Evolutionary conservation across 2,888 invertebrate genomes (phyloP).

Genomic region (Thalpophila matura): DNA sequence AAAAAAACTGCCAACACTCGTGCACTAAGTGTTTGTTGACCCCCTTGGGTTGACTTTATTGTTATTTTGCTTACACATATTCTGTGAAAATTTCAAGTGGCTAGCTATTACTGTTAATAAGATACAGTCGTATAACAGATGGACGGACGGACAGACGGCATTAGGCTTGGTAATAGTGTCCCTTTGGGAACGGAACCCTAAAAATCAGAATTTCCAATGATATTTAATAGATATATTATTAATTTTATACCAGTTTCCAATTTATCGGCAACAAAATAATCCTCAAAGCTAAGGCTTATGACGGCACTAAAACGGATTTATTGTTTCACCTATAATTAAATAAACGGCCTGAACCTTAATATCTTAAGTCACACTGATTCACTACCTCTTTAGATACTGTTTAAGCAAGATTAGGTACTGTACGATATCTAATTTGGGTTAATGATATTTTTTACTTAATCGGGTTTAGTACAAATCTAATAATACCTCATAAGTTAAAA

Average conservation of each 20-base stretch:
- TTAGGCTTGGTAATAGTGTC: too few relatives aligned
- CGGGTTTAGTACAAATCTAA: not conserved
- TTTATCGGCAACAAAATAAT: conserved; percentile 38
- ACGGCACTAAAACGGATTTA: conserved; percentile 41
- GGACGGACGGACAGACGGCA: too few relatives aligned
- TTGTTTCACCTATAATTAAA: conserved; percentile 51
- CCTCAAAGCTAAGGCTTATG: conserved; percentile 35
- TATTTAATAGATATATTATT: not conserved
- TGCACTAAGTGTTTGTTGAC: too few relatives aligned
- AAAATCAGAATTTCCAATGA: not conserved
- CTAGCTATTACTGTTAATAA: too few relatives aligned
- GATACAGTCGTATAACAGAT: too few relatives aligned
- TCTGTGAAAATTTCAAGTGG: too few relatives aligned
- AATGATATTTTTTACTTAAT: not conserved
- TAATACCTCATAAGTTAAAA: too few relatives aligned
- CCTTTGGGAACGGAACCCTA: too few relatives aligned
- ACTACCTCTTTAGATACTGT: not conserved
- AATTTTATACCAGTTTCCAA: conserved; percentile 19
- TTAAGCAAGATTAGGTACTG: conserved; percentile 3
- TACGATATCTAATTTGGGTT: not conserved
- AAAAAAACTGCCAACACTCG: too few relatives aligned
- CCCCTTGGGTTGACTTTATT: too few relatives aligned
- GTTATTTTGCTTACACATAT: too few relatives aligned
- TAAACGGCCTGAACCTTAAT: conserved; percentile 22
- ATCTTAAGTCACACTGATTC: conserved; percentile 38